Base-by-base conservation (phyloP, 2,113 vertebrate species). In the Mastomys coucha region DNA sequence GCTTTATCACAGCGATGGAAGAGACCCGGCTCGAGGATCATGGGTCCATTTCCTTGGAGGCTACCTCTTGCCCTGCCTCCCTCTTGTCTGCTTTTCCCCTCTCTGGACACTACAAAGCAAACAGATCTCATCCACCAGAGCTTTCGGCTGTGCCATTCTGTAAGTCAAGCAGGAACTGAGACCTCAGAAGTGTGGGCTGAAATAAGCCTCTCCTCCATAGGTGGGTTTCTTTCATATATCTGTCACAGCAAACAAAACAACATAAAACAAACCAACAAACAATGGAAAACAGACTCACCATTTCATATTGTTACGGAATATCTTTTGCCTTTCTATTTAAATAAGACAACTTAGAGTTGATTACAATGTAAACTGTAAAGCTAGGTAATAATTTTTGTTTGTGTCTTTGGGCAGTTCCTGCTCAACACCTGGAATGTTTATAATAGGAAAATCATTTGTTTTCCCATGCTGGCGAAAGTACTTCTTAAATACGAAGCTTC, bases 281-380 rank as follows among this genome's bases (percentile, higher is more conserved):
- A 39, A 65, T 8, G 49, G 17, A 75, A 73, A 33, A 26, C 86
- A 33, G 91, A 95, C 72, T 72, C 7, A 36, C 2, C 31, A 45
- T 36, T 92, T 94, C 39, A 77, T 90, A 60, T 67, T 45, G 69
- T n/a, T 58, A 60, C 1, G 65, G 63, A 88, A 53, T 67, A 45
- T 72, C 12, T 75, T 93, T 91, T 45, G 39, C 72, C 9, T 78
- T 94, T 93, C 75, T 87, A 36, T 53, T 92, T 60, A 89, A 92
- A 39, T 58, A 75, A 88, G 56, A 51, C 36, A 63, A 20, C 51
- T 42, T 89, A 31, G 11, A 69, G 28, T 5, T 45, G 87, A 87
- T 84, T 69, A 70, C 5, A 75, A 63, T 45, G 91, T 85, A 78
- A 94, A 78, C 69, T 39, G n/a, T 39, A 28, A 63, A 69, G 33